Conservation (phyloP, 2,113 vertebrate genomes). For the Sinocyclocheilus maitianheensis region DNA sequence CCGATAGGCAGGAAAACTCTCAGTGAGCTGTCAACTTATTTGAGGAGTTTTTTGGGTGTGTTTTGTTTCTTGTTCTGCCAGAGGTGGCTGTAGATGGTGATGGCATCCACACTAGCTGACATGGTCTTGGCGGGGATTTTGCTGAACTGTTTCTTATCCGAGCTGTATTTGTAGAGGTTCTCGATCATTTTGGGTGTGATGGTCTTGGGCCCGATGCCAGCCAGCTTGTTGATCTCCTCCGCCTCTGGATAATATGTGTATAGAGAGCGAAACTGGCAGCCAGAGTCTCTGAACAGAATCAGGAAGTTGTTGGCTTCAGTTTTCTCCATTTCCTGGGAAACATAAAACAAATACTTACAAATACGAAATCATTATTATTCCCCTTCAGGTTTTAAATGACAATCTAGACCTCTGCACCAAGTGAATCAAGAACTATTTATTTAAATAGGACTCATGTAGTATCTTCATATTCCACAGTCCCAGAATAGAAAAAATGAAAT, state of each 20-base stretch:
- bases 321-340: constrained; percentile 95
- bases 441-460: not conserved
- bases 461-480: not conserved
- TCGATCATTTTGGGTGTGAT: constrained; percentile 96
- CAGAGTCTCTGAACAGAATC: constrained; percentile 93
- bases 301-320: constrained; percentile 95
- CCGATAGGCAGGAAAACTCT: not conserved
- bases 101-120: constrained; percentile 94
- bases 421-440: not conserved
- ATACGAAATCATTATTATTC: not conserved
- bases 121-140: constrained; percentile 97
- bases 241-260: constrained; percentile 93
- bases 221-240: constrained; percentile 90
- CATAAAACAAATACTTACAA: not conserved
- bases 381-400: not conserved
- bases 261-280: constrained; percentile 94
- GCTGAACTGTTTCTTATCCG: constrained; percentile 97
- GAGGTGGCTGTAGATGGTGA: constrained; percentile 93
- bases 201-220: constrained; percentile 90
- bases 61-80: constrained; percentile 95
- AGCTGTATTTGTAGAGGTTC: constrained; percentile 95
- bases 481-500: too few relatives aligned
- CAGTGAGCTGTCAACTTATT: constrained; percentile 75
- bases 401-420: not conserved
- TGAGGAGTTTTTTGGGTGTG: constrained; percentile 89